Base-by-base conservation (phyloP, 2,888 invertebrate species). In the Tanytarsus gracilentus region DNA sequence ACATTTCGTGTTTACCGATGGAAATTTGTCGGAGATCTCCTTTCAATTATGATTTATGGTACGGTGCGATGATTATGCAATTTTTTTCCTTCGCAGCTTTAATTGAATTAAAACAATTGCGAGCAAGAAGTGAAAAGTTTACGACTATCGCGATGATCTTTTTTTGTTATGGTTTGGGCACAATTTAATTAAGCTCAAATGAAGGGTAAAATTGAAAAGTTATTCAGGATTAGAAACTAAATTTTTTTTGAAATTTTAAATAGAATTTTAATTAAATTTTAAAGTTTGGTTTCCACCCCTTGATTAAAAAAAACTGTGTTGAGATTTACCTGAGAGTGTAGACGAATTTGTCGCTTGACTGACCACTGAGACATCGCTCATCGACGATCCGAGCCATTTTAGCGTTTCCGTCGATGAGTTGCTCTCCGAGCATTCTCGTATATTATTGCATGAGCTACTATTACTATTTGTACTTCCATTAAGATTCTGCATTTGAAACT, bases 361-460 rank as follows among this genome's bases (percentile, higher is more conserved):
- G 49, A 79, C 77, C 63, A 82, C 79, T 61, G 83, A 84, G 48
- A 86, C 80, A 69, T 86, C 86, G 72, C 84, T 84, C 75, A 84
- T 80, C 18, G n/a, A n/a, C 4, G 85, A 85, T 44, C 85, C 84
- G 68, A 86, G 81, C 86, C 86, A 87, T 72, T 87, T 88, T 6
- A 87, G 74, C 2, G 88, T 87, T 69, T 88, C 88, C 67, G 85
- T 85, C 58, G 85, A 85, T 62, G 75, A 74, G 65, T 73, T 72
- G 66, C 72, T 72, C 63, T 74, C 61, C 9, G 62, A 52, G 23
- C 58, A 48, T 18, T 58, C 58, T 18, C 33, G 44, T 8, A 27
- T 30, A 29, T 33, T 49, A 48, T 49, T 52, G 39, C 59, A 74
- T 14, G 73, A 72, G 63, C 72, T 73, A 62, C 73, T 75, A 61